phyloP scores from a whole-genome alignment of 1,140 invertebrate genomes.

The Xylocopa sonorina region DNA sequence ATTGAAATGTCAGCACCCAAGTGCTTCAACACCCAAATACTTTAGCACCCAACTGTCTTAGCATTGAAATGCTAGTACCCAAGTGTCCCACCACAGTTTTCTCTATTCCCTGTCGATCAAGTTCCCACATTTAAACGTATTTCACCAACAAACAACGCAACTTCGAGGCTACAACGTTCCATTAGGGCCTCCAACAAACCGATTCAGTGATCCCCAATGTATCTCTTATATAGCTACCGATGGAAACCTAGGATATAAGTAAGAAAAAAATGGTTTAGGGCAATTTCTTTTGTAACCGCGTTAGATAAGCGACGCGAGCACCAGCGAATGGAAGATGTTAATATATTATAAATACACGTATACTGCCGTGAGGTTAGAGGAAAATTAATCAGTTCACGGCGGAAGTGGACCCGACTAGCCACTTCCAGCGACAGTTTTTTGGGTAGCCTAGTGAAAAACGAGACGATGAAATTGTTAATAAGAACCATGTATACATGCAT shows the following conservation, averaged over 20 bases:
- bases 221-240: slow-evolving; percentile 14
- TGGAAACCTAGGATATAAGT: neutral
- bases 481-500: slow-evolving; percentile 75
- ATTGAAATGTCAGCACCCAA: too few relatives aligned
- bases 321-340: slow-evolving; percentile 58
- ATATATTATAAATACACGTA: slow-evolving; percentile 65
- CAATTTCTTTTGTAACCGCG: slow-evolving; percentile 57
- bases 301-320: slow-evolving; percentile 42
- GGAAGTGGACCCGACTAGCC: neutral
- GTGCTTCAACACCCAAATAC: too few relatives aligned
- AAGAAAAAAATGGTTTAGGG: slow-evolving; percentile 33
- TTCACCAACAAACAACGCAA: neutral
- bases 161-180: neutral
- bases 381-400: too few relatives aligned
- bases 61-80: too few relatives aligned
- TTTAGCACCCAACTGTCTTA: too few relatives aligned
- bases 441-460: slow-evolving; percentile 68
- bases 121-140: neutral
- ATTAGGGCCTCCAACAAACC: too few relatives aligned
- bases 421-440: slow-evolving; percentile 62
- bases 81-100: too few relatives aligned
- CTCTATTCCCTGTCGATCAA: neutral
- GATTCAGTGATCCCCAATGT: slow-evolving; percentile 16
- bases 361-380: slow-evolving; percentile 31
- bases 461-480: slow-evolving; percentile 73